Conservation (phyloP, 2,888 invertebrate species). For the Diaprepes abbreviatus region DNA sequence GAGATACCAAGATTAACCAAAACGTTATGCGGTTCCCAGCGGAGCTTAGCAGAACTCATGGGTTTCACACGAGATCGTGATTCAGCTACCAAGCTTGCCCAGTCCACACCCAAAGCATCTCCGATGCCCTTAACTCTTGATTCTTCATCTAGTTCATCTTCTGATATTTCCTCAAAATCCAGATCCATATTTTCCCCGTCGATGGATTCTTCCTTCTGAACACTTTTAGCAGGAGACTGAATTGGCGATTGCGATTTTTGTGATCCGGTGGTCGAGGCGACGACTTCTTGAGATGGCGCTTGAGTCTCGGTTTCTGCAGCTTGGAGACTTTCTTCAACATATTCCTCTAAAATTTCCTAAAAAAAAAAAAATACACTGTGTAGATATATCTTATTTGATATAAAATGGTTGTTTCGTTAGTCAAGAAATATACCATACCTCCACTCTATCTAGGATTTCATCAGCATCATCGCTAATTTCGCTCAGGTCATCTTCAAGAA, state of each 20-base stretch:
- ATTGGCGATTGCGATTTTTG: conserved; percentile 61
- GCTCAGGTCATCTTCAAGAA: conserved; percentile 80
- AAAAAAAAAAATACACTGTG: no score
- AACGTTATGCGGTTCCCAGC: conserved; percentile 86
- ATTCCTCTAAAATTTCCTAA: conserved; percentile 22
- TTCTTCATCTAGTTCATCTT: conserved; percentile 90
- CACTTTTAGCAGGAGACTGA: conserved; percentile 47
- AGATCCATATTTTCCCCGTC: conserved; percentile 82
- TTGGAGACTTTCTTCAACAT: conserved; percentile 4
- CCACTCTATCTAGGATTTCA: conserved; percentile 86
- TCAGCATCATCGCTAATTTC: conserved; percentile 92
- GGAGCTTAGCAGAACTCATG: conserved; percentile 75
- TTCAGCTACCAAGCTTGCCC: conserved; percentile 90
- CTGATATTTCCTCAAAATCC: conserved; percentile 92
- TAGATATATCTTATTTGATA: no score
- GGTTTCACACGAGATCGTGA: conserved; percentile 73
- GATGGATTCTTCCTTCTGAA: conserved; percentile 69
- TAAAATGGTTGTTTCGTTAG: no score
- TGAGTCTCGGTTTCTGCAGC: conserved; percentile 18
- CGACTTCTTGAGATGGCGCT: conserved; percentile 6
- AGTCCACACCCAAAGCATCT: conserved; percentile 95
- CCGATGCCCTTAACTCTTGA: conserved; percentile 81
- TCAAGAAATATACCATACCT: no score
- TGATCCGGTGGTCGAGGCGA: conserved; percentile 43
- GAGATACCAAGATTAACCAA: conserved; percentile 82